Base-by-base conservation (phyloP, 1,140 invertebrate species). In the Drosophila albomicans region DNA sequence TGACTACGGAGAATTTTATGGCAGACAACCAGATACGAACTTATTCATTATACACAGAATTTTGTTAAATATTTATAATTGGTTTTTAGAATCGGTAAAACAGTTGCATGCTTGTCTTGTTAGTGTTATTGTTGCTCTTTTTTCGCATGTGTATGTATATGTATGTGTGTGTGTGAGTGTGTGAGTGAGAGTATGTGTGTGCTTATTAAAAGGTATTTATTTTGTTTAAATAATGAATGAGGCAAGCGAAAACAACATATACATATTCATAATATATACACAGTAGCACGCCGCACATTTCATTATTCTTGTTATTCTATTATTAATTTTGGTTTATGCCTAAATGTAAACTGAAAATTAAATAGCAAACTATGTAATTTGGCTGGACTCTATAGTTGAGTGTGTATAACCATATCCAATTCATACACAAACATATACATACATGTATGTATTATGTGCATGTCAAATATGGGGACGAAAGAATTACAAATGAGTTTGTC, bases 21-120 rank as follows among this genome's bases (percentile, higher is more conserved):
- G 71, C 76, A 77, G 79, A 82, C 84, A 88, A 76, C 84, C 82
- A 86, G 79, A 79, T 82, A 88, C 79, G 70, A 82, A 88, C 84
- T 77, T 82, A 70, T 66, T 65, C 72, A 77, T 88, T 16, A 72
- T 67, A 88, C 80, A 87, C 76, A 58, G 76, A 88, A 76, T 73
- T 61, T 73, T 69, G 75, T 70, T 77, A 65, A 74, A 70, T 67
- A 67, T 86, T 49, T 63, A 41, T 59, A 38, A 25, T 56, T 54
- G 7, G 25, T 38, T 32, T 49, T 6, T 8, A 30, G 41, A 51
- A 64, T 51, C 30, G 15, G 10, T n/a, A 45, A 62, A 59, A 63
- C 35, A 62, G 32, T 69, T 63, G 51, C 13, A 57, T 49, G 52
- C 30, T 45, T 35, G 51, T 35, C 13, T 16, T 30, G 5, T 28